phyloP scores from a whole-genome alignment of 2,113 vertebrate species.

The Paedocypris sp. region DNA sequence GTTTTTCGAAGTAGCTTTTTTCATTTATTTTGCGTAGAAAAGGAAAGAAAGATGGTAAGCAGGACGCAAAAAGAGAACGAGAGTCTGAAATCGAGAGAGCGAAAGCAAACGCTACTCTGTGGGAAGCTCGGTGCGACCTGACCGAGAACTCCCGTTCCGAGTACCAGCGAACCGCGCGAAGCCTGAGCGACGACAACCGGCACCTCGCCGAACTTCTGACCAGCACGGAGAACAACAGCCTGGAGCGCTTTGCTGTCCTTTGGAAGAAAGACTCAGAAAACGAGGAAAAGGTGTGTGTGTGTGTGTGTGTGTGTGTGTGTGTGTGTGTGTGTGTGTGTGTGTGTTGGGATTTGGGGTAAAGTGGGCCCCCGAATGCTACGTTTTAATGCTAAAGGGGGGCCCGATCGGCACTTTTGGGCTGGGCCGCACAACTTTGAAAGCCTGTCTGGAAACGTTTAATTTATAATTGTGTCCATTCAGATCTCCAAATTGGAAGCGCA shows the following conservation, averaged over 20 bases:
- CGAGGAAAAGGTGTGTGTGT: conserved; percentile 57
- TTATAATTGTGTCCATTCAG: background rate
- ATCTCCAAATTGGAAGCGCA: conserved; percentile 25
- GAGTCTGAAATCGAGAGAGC: conserved; percentile 61
- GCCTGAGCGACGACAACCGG: conserved; percentile 58
- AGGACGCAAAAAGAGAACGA: conserved; percentile 42
- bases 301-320: background rate
- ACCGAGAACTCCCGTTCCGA: conserved; percentile 59
- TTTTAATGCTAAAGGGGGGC: no score
- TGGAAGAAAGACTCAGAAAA: conserved; percentile 56
- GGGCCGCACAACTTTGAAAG: no score
- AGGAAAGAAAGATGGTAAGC: conserved; percentile 50
- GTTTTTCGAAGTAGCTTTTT: background rate
- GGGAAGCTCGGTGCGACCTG: conserved; percentile 66
- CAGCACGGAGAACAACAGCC: conserved; percentile 56
- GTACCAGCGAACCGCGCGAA: conserved; percentile 52
- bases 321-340: no score
- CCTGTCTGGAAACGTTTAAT: no score
- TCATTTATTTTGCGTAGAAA: conserved; percentile 42
- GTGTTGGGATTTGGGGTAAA: background rate
- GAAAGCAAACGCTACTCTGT: conserved; percentile 59
- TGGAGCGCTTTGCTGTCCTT: conserved; percentile 54
- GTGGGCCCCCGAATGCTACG: no score
- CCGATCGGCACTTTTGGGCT: no score
- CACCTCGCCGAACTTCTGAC: conserved; percentile 60